phyloP scores from a whole-genome alignment of 2,888 invertebrate genomes.

The Temnothorax ravouxi region DNA sequence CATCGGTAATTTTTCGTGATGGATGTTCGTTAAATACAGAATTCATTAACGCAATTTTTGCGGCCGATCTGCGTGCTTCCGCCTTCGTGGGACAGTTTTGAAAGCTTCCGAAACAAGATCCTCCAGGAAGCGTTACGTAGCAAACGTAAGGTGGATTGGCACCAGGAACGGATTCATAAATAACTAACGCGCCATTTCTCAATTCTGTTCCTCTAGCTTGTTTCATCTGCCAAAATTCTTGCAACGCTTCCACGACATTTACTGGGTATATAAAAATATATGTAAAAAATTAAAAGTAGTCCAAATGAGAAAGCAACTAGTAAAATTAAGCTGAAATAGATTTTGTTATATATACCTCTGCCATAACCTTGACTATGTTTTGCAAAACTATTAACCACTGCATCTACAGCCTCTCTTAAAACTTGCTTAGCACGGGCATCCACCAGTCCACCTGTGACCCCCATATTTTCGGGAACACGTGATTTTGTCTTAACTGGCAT shows the following conservation, averaged over 20 bases:
- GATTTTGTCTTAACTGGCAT: conserved; percentile 85
- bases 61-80: conserved; percentile 96
- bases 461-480: conserved; percentile 84
- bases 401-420: conserved; percentile 91
- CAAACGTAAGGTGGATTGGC: conserved; percentile 97
- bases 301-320: not conserved
- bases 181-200: conserved; percentile 95
- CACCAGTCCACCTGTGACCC: conserved; percentile 85
- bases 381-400: conserved; percentile 91
- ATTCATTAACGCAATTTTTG: conserved; percentile 98
- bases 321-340: not conserved
- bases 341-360: conserved; percentile 88
- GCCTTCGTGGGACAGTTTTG: conserved; percentile 98
- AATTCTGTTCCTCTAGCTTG: conserved; percentile 94
- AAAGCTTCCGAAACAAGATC: conserved; percentile 98
- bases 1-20: conserved; percentile 95
- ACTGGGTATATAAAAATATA: conserved; percentile 88
- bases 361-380: conserved; percentile 91
- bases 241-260: conserved; percentile 97
- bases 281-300: not conserved
- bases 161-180: conserved; percentile 97
- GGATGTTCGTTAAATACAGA: conserved; percentile 99
- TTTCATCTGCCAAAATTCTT: conserved; percentile 99
- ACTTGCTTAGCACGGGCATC: conserved; percentile 88
- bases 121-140: conserved; percentile 97